Percentiles rank a stretch among this genome's conserved stretches.
These are phyloP conservation scores for Calyptommatus sinebrachiatus DNA, from an alignment of 2,113 vertebrate genomes.

Conservation along the genomic window DNA sequence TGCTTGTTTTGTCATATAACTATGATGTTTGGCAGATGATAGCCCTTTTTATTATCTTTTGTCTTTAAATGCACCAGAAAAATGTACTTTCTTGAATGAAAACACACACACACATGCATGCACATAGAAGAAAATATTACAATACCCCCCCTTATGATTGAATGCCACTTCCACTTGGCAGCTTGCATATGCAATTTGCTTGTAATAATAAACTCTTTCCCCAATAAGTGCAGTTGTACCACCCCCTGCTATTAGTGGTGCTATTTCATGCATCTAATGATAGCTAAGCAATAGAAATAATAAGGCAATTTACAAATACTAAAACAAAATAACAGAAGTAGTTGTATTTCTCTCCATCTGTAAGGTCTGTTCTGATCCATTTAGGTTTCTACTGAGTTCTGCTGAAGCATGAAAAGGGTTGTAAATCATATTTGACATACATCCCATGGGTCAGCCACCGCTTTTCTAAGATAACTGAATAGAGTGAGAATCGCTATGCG, in stretches of 20 bases:
- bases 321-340: constrained; percentile 40
- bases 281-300: constrained; percentile 36
- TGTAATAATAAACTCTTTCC: neutral
- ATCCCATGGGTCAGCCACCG: constrained; percentile 51
- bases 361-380: constrained; percentile 49
- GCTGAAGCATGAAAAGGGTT: constrained; percentile 56
- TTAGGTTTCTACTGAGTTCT: constrained; percentile 54
- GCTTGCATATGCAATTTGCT: constrained; percentile 30
- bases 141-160: constrained; percentile 5
- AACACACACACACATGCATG: neutral
- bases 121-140: constrained; percentile 10
- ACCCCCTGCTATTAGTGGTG: constrained; percentile 23
- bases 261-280: constrained; percentile 32
- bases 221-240: constrained; percentile 30
- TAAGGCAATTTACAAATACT: constrained; percentile 31
- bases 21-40: neutral
- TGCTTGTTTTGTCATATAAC: neutral
- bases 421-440: constrained; percentile 57
- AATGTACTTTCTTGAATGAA: constrained; percentile 13
- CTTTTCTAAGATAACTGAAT: constrained; percentile 55
- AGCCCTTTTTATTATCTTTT: neutral
- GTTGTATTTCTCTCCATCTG: constrained; percentile 25
- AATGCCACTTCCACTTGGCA: constrained; percentile 23
- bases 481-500: constrained; percentile 41
- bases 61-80: constrained; percentile 23